Evolutionary conservation across 2,113 vertebrate genomes (phyloP).

Genomic region (Aspidoscelis tigris): DNA sequence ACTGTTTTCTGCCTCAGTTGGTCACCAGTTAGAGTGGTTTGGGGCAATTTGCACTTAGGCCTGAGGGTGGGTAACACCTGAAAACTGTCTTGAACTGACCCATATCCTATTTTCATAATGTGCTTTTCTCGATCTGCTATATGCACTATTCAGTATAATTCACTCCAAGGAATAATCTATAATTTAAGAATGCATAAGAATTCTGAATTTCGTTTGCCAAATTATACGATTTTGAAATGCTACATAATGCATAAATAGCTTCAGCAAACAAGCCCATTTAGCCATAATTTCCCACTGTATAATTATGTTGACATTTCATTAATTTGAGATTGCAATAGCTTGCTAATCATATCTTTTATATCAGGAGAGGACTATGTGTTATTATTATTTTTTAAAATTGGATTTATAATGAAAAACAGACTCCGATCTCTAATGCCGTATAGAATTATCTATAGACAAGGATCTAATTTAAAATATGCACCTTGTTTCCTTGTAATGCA

Average conservation of each 20-base stretch:
- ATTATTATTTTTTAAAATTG: constrained; percentile 33
- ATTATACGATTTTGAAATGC: constrained; percentile 55
- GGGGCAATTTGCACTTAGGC: background rate
- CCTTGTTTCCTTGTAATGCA: constrained; percentile 54
- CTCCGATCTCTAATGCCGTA: constrained; percentile 15
- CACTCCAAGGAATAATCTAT: constrained; percentile 55
- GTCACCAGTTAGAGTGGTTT: background rate
- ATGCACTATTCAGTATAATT: constrained; percentile 48
- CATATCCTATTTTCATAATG: constrained; percentile 18
- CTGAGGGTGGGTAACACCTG: background rate
- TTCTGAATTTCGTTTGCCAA: constrained; percentile 42
- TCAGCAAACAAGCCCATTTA: constrained; percentile 53
- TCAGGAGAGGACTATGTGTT: constrained; percentile 22
- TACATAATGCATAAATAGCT: constrained; percentile 57
- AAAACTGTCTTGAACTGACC: background rate
- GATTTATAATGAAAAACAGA: constrained; percentile 7
- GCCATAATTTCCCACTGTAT: constrained; percentile 28
- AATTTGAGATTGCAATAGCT: constrained; percentile 41
- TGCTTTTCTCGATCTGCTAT: constrained; percentile 56
- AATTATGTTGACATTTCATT: constrained; percentile 51
- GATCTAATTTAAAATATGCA: constrained; percentile 51
- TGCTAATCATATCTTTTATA: constrained; percentile 32
- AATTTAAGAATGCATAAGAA: constrained; percentile 62
- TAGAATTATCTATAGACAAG: constrained; percentile 46
- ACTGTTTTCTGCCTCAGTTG: background rate